Percentiles rank a stretch among this genome's conserved stretches.
These are phyloP conservation scores for Ceratina japonica DNA, from an alignment of 1,140 invertebrate genomes.

Conservation along the genomic window DNA sequence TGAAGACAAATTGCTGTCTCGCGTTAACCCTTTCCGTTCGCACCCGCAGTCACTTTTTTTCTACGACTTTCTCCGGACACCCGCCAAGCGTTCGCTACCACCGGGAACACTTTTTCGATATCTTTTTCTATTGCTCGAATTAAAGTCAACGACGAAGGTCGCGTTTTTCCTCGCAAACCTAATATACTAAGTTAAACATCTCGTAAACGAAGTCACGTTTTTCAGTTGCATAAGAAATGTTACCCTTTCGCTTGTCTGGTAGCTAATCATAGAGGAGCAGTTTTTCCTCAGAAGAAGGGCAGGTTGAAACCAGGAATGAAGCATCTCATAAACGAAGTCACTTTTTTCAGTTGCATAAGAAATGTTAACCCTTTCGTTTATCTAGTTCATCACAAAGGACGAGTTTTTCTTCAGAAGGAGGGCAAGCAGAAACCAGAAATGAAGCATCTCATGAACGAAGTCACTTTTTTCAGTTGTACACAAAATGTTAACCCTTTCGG, in stretches of 20 bases:
- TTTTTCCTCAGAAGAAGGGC: too few species aligned
- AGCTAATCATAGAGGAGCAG: too few species aligned
- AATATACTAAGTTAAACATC: slow-evolving; percentile 43
- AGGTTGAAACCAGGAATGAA: too few species aligned
- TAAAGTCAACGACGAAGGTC: background rate
- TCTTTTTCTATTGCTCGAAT: slow-evolving; percentile 30
- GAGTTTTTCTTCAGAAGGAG: too few species aligned
- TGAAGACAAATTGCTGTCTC: background rate
- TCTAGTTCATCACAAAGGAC: too few species aligned
- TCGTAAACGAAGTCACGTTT: slow-evolving; percentile 34
- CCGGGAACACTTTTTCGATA: slow-evolving; percentile 12
- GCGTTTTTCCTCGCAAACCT: slow-evolving; percentile 22
- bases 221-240: background rate
- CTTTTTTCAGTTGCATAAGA: too few species aligned
- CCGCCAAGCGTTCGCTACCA: background rate
- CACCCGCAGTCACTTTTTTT: slow-evolving; percentile 22
- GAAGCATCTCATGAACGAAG: slow-evolving; percentile 9
- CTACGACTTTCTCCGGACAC: background rate
- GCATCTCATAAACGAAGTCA: too few species aligned
- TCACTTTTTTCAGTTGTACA: slow-evolving; percentile 47
- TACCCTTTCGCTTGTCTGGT: too few species aligned
- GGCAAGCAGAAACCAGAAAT: too few species aligned
- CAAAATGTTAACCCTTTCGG: background rate
- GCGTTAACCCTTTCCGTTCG: slow-evolving; percentile 11
- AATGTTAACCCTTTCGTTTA: too few species aligned